phyloP scores from a whole-genome alignment of 2,888 invertebrate species.

The Nineta flava region DNA sequence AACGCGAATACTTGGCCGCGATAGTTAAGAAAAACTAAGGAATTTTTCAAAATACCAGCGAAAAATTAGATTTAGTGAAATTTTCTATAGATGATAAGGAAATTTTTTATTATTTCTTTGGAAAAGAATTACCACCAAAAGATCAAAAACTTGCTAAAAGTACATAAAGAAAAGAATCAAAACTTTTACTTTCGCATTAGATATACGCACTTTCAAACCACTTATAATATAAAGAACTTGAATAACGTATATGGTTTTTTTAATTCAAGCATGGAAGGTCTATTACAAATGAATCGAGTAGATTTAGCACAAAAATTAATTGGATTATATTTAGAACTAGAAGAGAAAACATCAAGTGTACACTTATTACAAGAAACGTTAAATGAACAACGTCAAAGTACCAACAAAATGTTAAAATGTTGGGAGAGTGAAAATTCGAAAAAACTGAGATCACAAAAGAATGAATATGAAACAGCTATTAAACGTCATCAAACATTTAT shows the following conservation, averaged over 20 bases:
- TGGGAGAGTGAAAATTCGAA: constrained; percentile 28
- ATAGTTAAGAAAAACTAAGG: too few species aligned
- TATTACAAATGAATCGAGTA: constrained; percentile 36
- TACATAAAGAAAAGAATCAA: too few species aligned
- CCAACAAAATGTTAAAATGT: constrained; percentile 25
- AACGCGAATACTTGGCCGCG: too few species aligned
- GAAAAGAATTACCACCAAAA: too few species aligned
- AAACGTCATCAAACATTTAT: constrained; percentile 70
- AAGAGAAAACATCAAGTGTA: constrained; percentile 42
- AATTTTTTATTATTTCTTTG: too few species aligned
- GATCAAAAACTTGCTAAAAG: too few species aligned
- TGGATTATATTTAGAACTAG: constrained; percentile 39
- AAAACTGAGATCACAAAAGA: constrained; percentile 39
- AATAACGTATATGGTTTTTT: constrained; percentile 9
- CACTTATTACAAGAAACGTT: constrained; percentile 41
- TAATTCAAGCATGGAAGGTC: constrained; percentile 33
- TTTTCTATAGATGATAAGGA: too few species aligned
- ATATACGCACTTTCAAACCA: too few species aligned
- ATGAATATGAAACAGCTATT: constrained; percentile 57
- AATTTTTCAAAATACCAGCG: too few species aligned
- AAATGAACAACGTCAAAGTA: constrained; percentile 35
- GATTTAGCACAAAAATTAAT: constrained; percentile 45
- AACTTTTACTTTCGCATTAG: too few species aligned
- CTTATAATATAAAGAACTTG: too few species aligned
- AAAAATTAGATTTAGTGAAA: too few species aligned